A percentile compares a stretch with the other conserved stretches of the same genome.
phyloP scores from a whole-genome alignment of 2,888 invertebrate genomes.

The Carpatolechia fugitivella region DNA sequence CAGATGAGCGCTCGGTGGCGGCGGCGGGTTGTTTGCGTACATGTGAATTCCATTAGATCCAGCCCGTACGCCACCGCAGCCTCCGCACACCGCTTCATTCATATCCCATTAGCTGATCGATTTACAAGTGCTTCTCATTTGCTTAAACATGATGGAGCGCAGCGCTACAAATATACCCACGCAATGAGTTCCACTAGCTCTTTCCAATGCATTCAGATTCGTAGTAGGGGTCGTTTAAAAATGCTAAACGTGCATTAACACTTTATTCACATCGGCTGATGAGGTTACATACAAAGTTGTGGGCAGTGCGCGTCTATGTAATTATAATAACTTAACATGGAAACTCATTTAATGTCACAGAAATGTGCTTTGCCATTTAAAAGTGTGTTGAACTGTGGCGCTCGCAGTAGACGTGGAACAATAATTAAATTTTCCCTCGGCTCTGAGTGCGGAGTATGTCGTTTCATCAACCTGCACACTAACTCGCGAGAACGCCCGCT shows the following conservation, averaged over 20 bases:
- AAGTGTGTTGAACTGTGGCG: slow-evolving; percentile 65
- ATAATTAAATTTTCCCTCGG: slow-evolving; percentile 72
- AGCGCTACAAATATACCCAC: slow-evolving; percentile 1
- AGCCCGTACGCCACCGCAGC: slow-evolving; percentile 63
- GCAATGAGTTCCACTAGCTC: neutral
- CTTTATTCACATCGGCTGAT: slow-evolving; percentile 1
- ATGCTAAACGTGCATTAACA: slow-evolving; percentile 5
- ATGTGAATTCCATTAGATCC: slow-evolving; percentile 78
- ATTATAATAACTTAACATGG: slow-evolving; percentile 60
- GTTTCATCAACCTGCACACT: slow-evolving; percentile 63
- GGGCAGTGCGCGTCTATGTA: slow-evolving; percentile 32
- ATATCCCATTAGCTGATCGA: slow-evolving; percentile 77
- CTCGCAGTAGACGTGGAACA: slow-evolving; percentile 58
- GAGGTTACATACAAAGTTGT: slow-evolving; percentile 16
- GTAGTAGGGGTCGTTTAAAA: neutral
- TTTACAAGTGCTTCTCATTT: slow-evolving; percentile 66
- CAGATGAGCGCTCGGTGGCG: slow-evolving; percentile 47
- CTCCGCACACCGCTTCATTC: slow-evolving; percentile 60
- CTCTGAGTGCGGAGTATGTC: slow-evolving; percentile 63
- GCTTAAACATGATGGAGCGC: slow-evolving; percentile 31
- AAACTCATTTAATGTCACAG: slow-evolving; percentile 65
- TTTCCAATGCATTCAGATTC: neutral
- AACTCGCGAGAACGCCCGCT: slow-evolving; percentile 38
- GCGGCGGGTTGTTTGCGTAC: slow-evolving; percentile 73
- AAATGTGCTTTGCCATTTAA: slow-evolving; percentile 64